Evolutionary conservation across 2,797 vertebrate genomes (phyloP).

Genomic region (Salmo trutta): DNA sequence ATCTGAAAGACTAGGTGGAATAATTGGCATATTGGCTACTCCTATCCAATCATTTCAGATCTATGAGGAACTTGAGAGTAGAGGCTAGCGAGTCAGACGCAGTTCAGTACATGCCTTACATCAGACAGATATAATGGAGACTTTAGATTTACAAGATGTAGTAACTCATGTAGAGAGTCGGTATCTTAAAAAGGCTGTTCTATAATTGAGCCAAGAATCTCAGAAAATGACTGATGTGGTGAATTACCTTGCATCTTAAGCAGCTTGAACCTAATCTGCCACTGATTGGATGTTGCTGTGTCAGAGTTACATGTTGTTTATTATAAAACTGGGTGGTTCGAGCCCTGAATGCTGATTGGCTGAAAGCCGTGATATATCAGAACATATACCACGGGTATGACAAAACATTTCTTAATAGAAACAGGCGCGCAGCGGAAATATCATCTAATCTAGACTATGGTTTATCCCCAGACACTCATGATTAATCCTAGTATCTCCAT

Average conservation of each 20-base stretch:
- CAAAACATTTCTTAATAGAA: neutral
- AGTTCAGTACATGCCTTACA: no score
- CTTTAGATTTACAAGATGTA: neutral
- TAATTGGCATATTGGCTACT: no score
- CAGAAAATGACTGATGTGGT: neutral
- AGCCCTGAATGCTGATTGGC: no score
- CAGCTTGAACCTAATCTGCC: neutral
- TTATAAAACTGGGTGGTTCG: no score
- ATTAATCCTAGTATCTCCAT: neutral
- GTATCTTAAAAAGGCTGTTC: neutral
- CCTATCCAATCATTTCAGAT: no score
- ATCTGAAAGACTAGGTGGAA: neutral
- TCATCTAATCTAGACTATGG: neutral
- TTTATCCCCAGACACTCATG: neutral
- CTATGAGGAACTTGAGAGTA: no score
- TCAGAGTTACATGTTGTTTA: neutral
- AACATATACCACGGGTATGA: no score
- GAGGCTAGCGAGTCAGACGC: no score
- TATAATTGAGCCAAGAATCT: neutral
- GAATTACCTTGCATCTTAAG: neutral
- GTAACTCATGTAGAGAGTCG: no score
- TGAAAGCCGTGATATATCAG: no score
- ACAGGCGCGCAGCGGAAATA: neutral
- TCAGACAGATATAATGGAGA: neutral
- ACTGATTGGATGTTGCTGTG: neutral